Conservation (phyloP, 2,888 invertebrate genomes). For the Chelonus formosanus region DNA sequence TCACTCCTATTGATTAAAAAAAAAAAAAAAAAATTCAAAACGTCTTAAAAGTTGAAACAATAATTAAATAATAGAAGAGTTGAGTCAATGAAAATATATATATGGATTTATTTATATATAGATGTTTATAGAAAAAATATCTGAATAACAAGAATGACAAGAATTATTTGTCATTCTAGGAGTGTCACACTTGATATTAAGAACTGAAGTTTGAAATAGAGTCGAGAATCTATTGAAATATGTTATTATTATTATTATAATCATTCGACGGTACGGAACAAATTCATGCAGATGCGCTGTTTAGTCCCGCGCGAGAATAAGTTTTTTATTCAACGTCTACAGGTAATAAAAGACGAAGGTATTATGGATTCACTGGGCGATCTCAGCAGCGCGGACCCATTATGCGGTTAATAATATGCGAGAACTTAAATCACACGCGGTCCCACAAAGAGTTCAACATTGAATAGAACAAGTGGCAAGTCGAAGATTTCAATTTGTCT, state of each 20-base stretch:
- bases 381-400: constrained; percentile 47
- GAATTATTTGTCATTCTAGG: no score
- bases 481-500: constrained; percentile 60
- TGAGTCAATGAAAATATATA: no score
- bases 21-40: no score
- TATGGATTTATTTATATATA: constrained; percentile 12
- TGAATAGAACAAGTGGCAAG: constrained; percentile 43
- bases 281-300: constrained; percentile 51
- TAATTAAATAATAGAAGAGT: no score
- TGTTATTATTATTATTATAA: constrained; percentile 3
- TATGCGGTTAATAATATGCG: constrained; percentile 49
- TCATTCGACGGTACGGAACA: constrained; percentile 47
- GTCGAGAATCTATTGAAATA: no score
- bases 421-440: constrained; percentile 47
- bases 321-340: constrained; percentile 35
- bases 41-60: no score
- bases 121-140: background rate
- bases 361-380: constrained; percentile 62
- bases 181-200: no score
- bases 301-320: constrained; percentile 25
- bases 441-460: constrained; percentile 35
- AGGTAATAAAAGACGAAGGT: constrained; percentile 46
- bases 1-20: no score
- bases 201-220: no score
- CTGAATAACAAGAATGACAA: no score